Conservation (phyloP, 2,113 vertebrate genomes). For the Ceyx cyanopectus region DNA sequence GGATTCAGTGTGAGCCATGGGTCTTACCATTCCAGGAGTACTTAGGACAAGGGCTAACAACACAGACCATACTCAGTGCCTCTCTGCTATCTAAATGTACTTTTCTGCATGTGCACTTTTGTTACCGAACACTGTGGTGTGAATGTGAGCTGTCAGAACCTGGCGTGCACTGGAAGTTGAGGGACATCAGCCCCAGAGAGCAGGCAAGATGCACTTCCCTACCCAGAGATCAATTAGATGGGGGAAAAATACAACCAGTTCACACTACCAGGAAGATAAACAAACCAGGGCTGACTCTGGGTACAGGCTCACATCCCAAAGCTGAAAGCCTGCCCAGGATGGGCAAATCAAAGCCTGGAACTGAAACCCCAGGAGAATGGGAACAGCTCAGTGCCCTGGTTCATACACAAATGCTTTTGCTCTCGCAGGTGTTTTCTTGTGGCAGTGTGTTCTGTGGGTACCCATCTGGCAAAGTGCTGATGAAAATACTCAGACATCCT, state of each 20-base stretch:
- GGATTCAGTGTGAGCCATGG: slow-evolving; percentile 13
- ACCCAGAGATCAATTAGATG: neutral
- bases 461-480: neutral
- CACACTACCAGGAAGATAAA: neutral
- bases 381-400: neutral
- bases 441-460: neutral
- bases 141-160: slow-evolving; percentile 61
- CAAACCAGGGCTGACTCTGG: neutral
- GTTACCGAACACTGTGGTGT: slow-evolving; percentile 64
- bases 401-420: neutral
- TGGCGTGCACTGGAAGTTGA: slow-evolving; percentile 45
- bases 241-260: neutral
- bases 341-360: neutral
- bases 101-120: slow-evolving; percentile 70
- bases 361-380: neutral
- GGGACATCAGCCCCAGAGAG: slow-evolving; percentile 32
- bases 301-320: neutral
- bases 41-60: slow-evolving; percentile 60
- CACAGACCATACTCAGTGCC: slow-evolving; percentile 57
- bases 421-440: neutral
- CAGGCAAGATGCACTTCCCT: neutral
- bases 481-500: slow-evolving; percentile 12
- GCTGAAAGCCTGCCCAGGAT: neutral
- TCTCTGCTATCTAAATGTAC: slow-evolving; percentile 42
- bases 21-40: neutral